Conservation (phyloP, 2,113 vertebrate genomes). For the Xenus cinereus region DNA sequence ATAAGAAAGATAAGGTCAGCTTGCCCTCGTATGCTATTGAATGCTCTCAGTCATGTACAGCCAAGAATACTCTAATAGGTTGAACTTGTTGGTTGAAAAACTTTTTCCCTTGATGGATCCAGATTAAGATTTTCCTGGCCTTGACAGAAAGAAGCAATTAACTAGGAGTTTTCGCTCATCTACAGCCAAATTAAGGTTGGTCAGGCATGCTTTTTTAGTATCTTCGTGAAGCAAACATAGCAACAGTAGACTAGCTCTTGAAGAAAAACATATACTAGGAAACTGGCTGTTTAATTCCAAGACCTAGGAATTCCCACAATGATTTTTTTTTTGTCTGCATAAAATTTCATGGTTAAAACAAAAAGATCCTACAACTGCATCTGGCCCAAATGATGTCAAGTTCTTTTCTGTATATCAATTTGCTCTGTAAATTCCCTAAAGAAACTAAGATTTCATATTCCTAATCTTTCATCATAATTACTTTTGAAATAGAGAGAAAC, state of each 20-base stretch:
- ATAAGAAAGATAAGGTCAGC: background rate
- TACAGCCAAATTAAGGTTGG: background rate
- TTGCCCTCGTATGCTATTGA: background rate
- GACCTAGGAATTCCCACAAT: background rate
- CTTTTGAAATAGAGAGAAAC: background rate
- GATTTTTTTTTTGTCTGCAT: background rate
- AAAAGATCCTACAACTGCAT: background rate
- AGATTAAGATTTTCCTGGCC: conserved; percentile 19
- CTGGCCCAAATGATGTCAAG: background rate
- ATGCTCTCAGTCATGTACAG: background rate
- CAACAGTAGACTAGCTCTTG: background rate
- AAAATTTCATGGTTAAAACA: background rate
- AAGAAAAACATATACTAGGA: background rate
- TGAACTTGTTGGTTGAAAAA: background rate
- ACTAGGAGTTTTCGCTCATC: background rate
- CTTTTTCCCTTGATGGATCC: background rate
- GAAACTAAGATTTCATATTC: background rate
- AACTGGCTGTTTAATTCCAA: background rate
- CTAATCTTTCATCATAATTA: background rate
- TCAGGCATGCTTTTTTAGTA: background rate
- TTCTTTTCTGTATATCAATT: background rate
- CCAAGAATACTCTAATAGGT: background rate
- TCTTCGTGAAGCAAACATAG: background rate
- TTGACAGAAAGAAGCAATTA: conserved; percentile 37
- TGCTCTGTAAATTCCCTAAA: background rate